Evolutionary conservation across 2,888 invertebrate genomes (phyloP).

Genomic region (Drosophila mercatorum): DNA sequence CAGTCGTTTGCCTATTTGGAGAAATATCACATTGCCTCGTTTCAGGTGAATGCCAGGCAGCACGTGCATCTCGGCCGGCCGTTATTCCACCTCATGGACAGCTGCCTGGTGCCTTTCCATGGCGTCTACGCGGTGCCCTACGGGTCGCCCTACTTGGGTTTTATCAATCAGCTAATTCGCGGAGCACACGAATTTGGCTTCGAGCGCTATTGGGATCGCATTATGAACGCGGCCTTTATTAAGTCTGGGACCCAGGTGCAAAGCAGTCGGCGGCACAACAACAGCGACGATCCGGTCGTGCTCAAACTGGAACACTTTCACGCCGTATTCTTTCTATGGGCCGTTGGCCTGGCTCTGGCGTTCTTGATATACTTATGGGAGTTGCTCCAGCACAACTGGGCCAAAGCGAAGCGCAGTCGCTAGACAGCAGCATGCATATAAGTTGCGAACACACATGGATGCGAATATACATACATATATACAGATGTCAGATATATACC

Average conservation of each 20-base stretch:
- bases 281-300: conserved; percentile 72
- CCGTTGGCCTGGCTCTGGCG: conserved; percentile 69
- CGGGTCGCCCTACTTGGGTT: conserved; percentile 86
- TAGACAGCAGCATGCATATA: conserved; percentile 36
- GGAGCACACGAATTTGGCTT: conserved; percentile 86
- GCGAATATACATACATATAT: background rate
- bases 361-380: conserved; percentile 70
- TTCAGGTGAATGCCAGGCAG: conserved; percentile 68
- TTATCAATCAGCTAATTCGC: conserved; percentile 85
- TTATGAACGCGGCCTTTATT: conserved; percentile 74
- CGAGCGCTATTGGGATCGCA: conserved; percentile 83
- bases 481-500: conserved; percentile 83
- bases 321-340: conserved; percentile 80
- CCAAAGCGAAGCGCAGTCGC: conserved; percentile 43
- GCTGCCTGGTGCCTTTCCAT: conserved; percentile 86
- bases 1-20: conserved; percentile 85
- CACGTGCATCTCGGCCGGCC: conserved; percentile 84
- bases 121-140: conserved; percentile 86
- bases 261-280: conserved; percentile 41
- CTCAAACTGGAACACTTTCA: conserved; percentile 80
- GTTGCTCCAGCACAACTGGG: conserved; percentile 52
- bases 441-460: conserved; percentile 12
- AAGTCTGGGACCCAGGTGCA: conserved; percentile 66
- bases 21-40: conserved; percentile 84
- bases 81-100: conserved; percentile 85